Percentiles rank a stretch among this genome's conserved stretches.
Evolutionary conservation across 2,113 vertebrate genomes (phyloP).

Genomic region (Psephotus haematonotus): DNA sequence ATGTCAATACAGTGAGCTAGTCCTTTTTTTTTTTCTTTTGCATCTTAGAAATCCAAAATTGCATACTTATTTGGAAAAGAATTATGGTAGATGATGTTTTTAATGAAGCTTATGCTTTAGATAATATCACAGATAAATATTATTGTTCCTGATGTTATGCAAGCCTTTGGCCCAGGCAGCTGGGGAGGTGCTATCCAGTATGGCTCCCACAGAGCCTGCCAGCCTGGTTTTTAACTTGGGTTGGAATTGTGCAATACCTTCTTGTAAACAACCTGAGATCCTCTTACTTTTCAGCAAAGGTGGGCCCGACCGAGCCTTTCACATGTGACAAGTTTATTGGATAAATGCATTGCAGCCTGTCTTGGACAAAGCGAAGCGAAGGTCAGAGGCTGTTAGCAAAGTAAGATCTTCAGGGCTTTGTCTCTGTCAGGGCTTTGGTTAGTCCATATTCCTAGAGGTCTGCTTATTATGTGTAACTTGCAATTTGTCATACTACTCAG

Average conservation of each 20-base stretch:
- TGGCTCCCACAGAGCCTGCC: conserved; percentile 39
- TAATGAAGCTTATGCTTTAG: background rate
- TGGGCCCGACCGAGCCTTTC: background rate
- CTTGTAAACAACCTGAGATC: conserved; percentile 27
- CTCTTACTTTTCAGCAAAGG: background rate
- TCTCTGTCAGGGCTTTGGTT: background rate
- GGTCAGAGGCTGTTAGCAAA: background rate
- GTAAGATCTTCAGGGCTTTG: background rate
- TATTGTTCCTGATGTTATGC: background rate
- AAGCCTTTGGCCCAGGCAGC: conserved; percentile 5
- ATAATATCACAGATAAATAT: background rate
- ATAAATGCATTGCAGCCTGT: background rate
- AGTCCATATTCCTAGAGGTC: background rate
- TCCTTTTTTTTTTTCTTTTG: background rate
- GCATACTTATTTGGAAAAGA: background rate
- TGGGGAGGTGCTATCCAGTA: background rate
- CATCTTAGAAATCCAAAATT: background rate
- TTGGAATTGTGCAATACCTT: conserved; percentile 17
- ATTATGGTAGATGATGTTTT: background rate
- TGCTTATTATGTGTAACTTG: background rate
- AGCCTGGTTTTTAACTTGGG: background rate
- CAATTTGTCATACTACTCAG: background rate
- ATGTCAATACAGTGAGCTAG: background rate
- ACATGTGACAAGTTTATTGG: background rate
- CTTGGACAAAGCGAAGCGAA: background rate